Evolutionary conservation across 2,888 invertebrate species (phyloP), one percentile per base, ranked within the genome.

Genomic region (Tubulanus polymorphus): DNA sequence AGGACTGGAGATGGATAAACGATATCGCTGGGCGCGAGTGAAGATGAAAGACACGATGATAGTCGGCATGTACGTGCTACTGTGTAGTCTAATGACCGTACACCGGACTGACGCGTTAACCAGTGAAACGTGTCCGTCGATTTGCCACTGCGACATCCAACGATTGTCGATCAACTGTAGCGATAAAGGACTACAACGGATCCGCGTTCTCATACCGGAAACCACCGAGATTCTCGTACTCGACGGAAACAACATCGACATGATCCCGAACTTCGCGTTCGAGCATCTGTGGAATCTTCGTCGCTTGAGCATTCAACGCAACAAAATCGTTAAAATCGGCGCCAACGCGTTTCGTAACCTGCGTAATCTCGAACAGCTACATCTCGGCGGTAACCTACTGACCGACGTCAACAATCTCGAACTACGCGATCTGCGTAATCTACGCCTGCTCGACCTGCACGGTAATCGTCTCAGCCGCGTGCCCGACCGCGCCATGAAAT

Each of bases 361-460:
- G 29, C 53, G 50, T 46, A 32, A 53, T 6, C 48, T 67, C 41
- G 56, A 54, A 35, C 29, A 27, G 27, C 55, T 67, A 29, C 49
- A 55, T 23, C 56, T 67, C 18, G 53, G 54, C 3, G 49, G 55
- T 18, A 71, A 71, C 57, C 54, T 57, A 1, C 53, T 71, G 25
- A 53, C 58, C 27, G 37, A 51, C 3, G 49, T 71, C 15, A 63
- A 66, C 5, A 56, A 55, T 29, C 50, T 63, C 20, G 48, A 69
- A 3, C 68, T 71, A 59, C 46, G 56, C 6, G 61, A 61, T 46
- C 57, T 57, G 29, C 53, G 49, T 6, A 23, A 60, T 20, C 48
- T 71, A 41, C 57, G 66, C 48, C 51, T 60, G 6, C 57, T 71
- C 8, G 68, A 70, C 53, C 59, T 71, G 6, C 64, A 63, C 47